A percentile compares a stretch with the other conserved stretches of the same genome.
phyloP scores from a whole-genome alignment of 2,888 invertebrate species.

The Cheiracanthium punctorium region DNA sequence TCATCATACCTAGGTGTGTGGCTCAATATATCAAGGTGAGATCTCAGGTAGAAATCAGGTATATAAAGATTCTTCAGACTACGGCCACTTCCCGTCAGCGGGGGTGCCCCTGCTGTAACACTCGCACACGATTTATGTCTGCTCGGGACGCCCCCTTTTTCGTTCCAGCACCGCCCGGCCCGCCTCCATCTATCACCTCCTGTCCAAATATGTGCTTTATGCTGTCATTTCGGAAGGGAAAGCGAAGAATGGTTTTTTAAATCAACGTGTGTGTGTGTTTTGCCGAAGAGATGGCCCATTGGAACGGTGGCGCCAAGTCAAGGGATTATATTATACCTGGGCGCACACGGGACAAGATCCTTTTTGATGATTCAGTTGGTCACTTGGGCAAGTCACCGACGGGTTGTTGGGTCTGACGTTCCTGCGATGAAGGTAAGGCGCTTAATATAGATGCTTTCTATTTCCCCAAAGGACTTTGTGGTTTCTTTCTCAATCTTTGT shows the following conservation, averaged over 20 bases:
- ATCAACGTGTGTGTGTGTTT: neutral
- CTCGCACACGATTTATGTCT: neutral
- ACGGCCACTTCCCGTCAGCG: neutral
- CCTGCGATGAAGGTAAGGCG: neutral
- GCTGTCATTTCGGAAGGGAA: neutral
- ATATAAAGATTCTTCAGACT: neutral
- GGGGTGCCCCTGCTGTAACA: neutral
- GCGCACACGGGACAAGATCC: neutral
- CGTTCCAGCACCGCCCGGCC: neutral
- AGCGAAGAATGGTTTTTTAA: neutral
- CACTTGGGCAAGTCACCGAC: neutral
- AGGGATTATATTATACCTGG: neutral
- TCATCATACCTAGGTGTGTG: neutral
- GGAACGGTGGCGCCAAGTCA: neutral
- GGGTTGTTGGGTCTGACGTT: neutral
- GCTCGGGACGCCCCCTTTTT: neutral
- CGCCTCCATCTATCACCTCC: slow-evolving; percentile 1
- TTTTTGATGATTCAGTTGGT: neutral
- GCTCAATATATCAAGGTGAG: neutral
- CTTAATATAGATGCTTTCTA: neutral
- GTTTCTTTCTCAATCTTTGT: too few species aligned
- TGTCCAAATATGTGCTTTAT: slow-evolving; percentile 6
- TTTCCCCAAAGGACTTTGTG: too few species aligned
- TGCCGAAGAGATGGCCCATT: neutral
- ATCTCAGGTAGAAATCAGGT: neutral